These are phyloP conservation scores for Falco naumanni DNA, from an alignment of 2,797 vertebrate genomes.

Conservation along the genomic window DNA sequence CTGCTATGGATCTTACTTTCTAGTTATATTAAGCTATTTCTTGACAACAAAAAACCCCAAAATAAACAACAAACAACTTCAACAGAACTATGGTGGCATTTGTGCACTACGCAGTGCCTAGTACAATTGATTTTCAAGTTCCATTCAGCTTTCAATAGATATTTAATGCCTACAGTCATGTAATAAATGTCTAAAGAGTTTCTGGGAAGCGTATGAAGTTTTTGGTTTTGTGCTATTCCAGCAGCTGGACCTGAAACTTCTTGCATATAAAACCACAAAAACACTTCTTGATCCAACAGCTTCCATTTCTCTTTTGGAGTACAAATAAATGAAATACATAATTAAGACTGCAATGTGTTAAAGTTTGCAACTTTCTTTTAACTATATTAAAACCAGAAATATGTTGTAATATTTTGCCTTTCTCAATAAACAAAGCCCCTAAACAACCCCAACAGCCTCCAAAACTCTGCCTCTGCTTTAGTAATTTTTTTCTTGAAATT, in stretches of 20 bases:
- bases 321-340: not conserved
- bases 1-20: not conserved
- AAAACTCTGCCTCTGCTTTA: not conserved
- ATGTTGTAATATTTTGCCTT: not conserved
- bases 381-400: not conserved
- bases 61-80: too few relatives aligned
- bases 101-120: slow-evolving; percentile 18
- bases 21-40: not conserved
- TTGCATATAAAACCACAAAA: not conserved
- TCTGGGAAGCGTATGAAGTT: not conserved
- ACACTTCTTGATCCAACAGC: not conserved
- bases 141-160: not conserved
- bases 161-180: not conserved
- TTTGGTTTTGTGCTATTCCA: not conserved
- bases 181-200: not conserved
- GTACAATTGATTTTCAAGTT: not conserved
- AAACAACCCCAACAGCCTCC: not conserved
- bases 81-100: slow-evolving; percentile 62
- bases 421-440: not conserved
- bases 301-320: not conserved
- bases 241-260: not conserved
- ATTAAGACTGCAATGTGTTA: not conserved
- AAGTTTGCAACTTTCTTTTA: not conserved
- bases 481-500: not conserved
- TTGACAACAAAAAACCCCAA: too few relatives aligned